Base-by-base conservation (phyloP, 2,797 vertebrate genomes). In the Pipistrellus nathusii region DNA sequence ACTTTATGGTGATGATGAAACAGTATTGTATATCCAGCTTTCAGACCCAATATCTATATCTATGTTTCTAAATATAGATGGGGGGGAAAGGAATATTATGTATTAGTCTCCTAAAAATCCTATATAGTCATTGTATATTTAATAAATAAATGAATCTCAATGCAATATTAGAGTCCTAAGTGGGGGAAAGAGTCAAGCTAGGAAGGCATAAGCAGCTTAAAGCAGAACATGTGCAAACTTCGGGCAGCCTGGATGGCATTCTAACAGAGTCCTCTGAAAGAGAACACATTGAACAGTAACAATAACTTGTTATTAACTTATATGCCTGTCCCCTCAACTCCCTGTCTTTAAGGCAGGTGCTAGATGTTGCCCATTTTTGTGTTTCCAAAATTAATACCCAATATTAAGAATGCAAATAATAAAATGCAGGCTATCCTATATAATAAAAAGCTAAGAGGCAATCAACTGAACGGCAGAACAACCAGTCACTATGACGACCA, bases 71-170 rank as follows among this genome's bases (percentile, higher is more conserved):
- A 92, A 94, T 12, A 88, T 11, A 83, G 71, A 21, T 83, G 21
- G 9, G 11, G 11, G 3, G 2, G 51, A 57, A 41, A 62, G 8
- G 20, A 83, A 14, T 51, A 38, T 75, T 85, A 32, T 51, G 77
- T 93, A 68, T 89, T 90, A 18, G 35, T 86, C 44, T 95, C 35
- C 57, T 94, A 53, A 95, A 86, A 90, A 8, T 81, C 38, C 17
- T 68, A 48, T 38, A 38, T 66, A 80, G 35, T 66, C 53, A 15
- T 32, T 38, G 18, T n/a, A 59, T 83, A 59, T 68, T 85, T 85
- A 89, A 88, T 91, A 88, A 92, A 80, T 75, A 92, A 75, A 68
- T 51, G 25, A 25, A 35, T 91, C 55, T 75, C 51, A 84, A 72
- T 23, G 32, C 18, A 91, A 87, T 27, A 30, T 3, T 75, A 73